Evolutionary conservation across 1,140 invertebrate genomes (phyloP).

Genomic region (Saccostrea echinata): DNA sequence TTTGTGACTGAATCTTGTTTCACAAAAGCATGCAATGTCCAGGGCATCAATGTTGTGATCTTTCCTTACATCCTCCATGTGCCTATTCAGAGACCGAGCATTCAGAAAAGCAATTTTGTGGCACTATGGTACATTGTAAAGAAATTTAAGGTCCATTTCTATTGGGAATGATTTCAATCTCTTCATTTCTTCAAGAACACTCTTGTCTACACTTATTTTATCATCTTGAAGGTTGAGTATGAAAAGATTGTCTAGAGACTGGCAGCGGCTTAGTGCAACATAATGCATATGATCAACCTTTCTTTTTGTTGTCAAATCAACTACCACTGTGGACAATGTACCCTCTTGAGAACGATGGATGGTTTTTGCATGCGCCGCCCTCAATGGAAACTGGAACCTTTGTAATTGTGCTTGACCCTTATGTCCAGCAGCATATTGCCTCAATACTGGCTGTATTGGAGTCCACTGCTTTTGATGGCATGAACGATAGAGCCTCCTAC

Average conservation of each 20-base stretch:
- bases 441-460: slow-evolving; percentile 36
- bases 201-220: slow-evolving; percentile 48
- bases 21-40: slow-evolving; percentile 16
- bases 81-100: slow-evolving; percentile 27
- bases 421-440: slow-evolving; percentile 44
- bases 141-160: background rate
- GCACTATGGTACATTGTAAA: background rate
- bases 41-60: slow-evolving; percentile 16
- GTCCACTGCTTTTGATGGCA: slow-evolving; percentile 50
- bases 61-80: slow-evolving; percentile 20
- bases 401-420: slow-evolving; percentile 53
- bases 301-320: slow-evolving; percentile 44
- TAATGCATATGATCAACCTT: slow-evolving; percentile 55
- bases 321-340: slow-evolving; percentile 42
- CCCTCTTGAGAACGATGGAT: slow-evolving; percentile 49
- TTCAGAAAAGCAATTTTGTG: slow-evolving; percentile 34
- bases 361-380: slow-evolving; percentile 51
- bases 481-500: slow-evolving; percentile 16
- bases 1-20: slow-evolving; percentile 1
- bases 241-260: slow-evolving; percentile 38
- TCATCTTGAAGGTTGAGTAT: slow-evolving; percentile 52
- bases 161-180: slow-evolving; percentile 22
- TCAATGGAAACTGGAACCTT: slow-evolving; percentile 47
- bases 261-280: slow-evolving; percentile 50
- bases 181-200: slow-evolving; percentile 47